A percentile compares a stretch with the other conserved stretches of the same genome.
These are phyloP conservation scores for Falco concolor DNA, from an alignment of 2,797 vertebrate species.

Conservation along the genomic window DNA sequence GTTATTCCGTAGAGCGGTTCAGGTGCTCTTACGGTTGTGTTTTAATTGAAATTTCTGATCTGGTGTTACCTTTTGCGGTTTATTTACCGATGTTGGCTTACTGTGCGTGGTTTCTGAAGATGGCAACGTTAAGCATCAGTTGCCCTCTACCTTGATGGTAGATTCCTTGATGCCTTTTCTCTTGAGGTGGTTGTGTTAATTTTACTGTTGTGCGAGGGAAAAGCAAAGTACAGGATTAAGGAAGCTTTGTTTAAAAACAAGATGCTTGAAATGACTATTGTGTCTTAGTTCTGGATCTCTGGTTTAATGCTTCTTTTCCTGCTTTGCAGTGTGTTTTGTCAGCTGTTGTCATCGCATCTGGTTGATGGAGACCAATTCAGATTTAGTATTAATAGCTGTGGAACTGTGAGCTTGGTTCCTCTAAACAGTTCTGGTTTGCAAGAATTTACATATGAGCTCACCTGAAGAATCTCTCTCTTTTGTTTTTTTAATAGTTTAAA, in stretches of 20 bases:
- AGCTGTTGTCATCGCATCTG: neutral
- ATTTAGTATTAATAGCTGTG: neutral
- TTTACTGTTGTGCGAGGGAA: neutral
- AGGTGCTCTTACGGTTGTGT: rapidly evolving
- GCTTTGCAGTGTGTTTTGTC: rapidly evolving
- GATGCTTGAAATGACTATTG: neutral
- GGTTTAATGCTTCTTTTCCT: neutral
- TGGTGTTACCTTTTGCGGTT: neutral
- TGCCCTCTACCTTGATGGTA: neutral
- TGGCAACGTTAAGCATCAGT: neutral
- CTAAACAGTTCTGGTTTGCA: neutral
- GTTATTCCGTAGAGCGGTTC: rapidly evolving
- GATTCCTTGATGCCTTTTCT: neutral
- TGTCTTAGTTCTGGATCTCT: neutral
- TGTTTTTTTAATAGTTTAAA: neutral
- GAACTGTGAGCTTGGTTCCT: neutral
- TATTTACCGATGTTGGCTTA: rapidly evolving
- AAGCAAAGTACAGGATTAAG: neutral
- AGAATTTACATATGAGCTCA: neutral
- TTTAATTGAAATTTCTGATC: rapidly evolving
- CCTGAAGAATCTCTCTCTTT: neutral
- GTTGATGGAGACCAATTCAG: neutral
- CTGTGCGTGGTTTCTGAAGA: rapidly evolving
- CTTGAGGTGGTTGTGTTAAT: neutral
- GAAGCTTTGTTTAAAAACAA: neutral